These are phyloP conservation scores for Leptopilina syphax DNA, from an alignment of 2,888 invertebrate genomes.

Conservation along the genomic window DNA sequence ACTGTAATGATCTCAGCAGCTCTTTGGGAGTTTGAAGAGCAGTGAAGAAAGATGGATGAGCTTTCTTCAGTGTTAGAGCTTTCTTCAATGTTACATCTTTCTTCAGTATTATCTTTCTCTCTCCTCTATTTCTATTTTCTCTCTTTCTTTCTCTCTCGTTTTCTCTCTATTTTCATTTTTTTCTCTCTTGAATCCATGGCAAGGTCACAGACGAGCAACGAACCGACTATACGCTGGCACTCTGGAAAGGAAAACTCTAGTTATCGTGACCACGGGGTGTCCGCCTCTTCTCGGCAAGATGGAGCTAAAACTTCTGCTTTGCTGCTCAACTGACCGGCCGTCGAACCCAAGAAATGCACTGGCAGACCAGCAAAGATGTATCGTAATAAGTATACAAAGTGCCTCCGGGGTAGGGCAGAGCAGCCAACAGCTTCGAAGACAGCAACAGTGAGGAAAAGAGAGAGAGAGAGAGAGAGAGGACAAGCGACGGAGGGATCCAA, in stretches of 20 bases:
- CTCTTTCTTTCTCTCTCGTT: too few relatives aligned
- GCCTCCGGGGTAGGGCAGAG: slow-evolving; percentile 51
- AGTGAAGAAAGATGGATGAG: slow-evolving; percentile 33
- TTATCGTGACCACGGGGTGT: slow-evolving; percentile 46
- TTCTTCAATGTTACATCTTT: too few relatives aligned
- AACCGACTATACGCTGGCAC: slow-evolving; percentile 52
- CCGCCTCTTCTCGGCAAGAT: slow-evolving; percentile 22
- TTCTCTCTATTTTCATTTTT: too few relatives aligned
- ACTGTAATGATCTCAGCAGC: too few relatives aligned
- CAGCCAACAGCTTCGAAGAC: slow-evolving; percentile 4
- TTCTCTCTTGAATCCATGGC: slow-evolving; percentile 24
- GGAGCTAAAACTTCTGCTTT: slow-evolving; percentile 43
- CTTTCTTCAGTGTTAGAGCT: too few relatives aligned
- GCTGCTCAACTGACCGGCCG: slow-evolving; percentile 72
- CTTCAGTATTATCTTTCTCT: too few relatives aligned
- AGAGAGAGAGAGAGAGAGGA: slow-evolving; percentile 46
- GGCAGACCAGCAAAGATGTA: slow-evolving; percentile 62
- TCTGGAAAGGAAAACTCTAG: slow-evolving; percentile 50
- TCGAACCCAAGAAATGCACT: slow-evolving; percentile 73
- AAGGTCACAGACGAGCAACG: slow-evolving; percentile 59
- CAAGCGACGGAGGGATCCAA: slow-evolving; percentile 22
- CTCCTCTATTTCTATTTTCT: too few relatives aligned
- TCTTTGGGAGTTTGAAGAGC: not conserved
- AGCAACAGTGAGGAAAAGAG: not conserved
- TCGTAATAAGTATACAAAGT: slow-evolving; percentile 71